Percentiles rank a stretch among this genome's conserved stretches.
Evolutionary conservation across 2,797 vertebrate genomes (phyloP).

Genomic region (Sebastes melanostomus): DNA sequence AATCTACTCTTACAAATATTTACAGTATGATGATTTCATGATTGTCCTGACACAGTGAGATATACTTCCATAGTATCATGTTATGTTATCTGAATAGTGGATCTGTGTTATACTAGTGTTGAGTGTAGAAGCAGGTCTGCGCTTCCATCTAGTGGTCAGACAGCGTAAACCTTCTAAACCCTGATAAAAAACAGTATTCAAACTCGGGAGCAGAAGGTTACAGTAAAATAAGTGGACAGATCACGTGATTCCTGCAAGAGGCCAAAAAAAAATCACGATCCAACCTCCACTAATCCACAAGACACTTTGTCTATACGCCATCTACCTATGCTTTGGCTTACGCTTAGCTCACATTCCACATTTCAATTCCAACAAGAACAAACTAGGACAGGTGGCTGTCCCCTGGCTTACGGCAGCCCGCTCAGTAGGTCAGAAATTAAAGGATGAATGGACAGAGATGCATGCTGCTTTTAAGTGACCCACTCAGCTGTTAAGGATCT

Average conservation of each 20-base stretch:
- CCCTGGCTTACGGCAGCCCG: not conserved
- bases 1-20: constrained; percentile 6
- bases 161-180: not conserved
- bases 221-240: not conserved
- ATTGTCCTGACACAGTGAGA: not conserved
- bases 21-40: not conserved
- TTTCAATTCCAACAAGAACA: constrained; percentile 12
- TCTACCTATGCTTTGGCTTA: constrained; percentile 19
- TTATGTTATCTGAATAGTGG: not conserved
- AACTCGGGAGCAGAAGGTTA: not conserved
- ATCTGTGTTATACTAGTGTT: not conserved
- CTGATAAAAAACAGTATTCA: not conserved
- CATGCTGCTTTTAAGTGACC: not conserved
- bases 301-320: not conserved
- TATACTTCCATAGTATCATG: not conserved
- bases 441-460: not conserved
- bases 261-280: not conserved
- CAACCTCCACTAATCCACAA: not conserved
- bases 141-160: constrained; percentile 77
- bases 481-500: not conserved
- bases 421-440: constrained; percentile 4
- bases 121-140: constrained; percentile 8
- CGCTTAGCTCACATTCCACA: constrained; percentile 1
- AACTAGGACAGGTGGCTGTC: constrained; percentile 27
- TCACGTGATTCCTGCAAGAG: not conserved